Evolutionary conservation across 37 sponge, comb jelly and placozoan species (phyloP), one percentile per base, ranked within the genome.

Genomic region (Geodia barretti): DNA sequence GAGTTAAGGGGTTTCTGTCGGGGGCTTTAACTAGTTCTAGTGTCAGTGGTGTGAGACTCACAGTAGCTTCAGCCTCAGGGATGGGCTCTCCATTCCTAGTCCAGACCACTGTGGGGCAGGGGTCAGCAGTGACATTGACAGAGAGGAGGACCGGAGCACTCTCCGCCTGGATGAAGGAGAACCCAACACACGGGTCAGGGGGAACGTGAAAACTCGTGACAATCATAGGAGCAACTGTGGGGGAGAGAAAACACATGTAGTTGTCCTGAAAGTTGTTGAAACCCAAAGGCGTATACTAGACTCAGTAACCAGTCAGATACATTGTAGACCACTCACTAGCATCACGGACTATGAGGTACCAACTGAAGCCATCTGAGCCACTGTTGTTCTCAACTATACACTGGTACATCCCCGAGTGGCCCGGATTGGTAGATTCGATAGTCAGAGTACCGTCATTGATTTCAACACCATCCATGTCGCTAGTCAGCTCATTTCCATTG

Each of bases 391-490:
- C 60, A 7, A 29, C 85, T 60, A 84, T 69, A 43, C 90, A 90
- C 80, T 90, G 90, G 75, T 84, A 90, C 68, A 90, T 76, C 24
- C 90, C 90, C 42, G 64, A 72, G 72, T 90, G 34, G 3, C 21
- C 37, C 40, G 43, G 58, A 17, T 20, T 4, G 0, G 75, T 70
- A 1, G 47, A 5, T 21, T 71, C 36, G n/a, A 78, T 76, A n/a
- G 30, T 68, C 30, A 79, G 66, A 3, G 30, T 29, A 32, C 41
- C 69, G 14, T 41, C 72, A 23, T 30, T 68, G 17, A 33, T n/a
- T 2, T 17, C 42, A 60, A 61, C 70, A 4, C 47, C 67, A 34
- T n/a, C 20, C 2, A 30, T 61, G 30, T 2, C 29, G 7, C 32
- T 37, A 2, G 34, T 24, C 1, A 78, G 25, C 42, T 20, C 4